Evolutionary conservation across 2,888 invertebrate species (phyloP), one percentile per base, ranked within the genome.

Genomic region (Cactoblastis cactorum): DNA sequence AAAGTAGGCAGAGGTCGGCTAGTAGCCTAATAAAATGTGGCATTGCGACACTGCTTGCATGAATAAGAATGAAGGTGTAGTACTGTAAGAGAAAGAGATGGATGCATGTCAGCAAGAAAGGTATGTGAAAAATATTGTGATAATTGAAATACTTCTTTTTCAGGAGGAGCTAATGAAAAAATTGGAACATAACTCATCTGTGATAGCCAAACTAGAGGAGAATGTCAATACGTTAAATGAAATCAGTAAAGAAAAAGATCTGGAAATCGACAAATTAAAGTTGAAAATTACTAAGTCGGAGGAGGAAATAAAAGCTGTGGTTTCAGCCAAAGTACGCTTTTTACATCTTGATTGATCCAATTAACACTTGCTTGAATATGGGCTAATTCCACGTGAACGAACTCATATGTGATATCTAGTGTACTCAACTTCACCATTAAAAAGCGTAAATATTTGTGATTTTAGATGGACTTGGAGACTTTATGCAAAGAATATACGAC

Each of bases 121-220:
- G n/a, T n/a, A n/a, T n/a, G 6, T 22, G 22, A 22, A 22, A 3
- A 22, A 4, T 22, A 4, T 22, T 22, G 6, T 6, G 22, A 22
- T 6, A 4, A 22, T 35, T 8, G 1, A 5, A 14, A 15, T 15
- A 14, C 37, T 28, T 41, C 45, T 18, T 47, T 76, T 79, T 54
- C 57, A 89, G 80, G 68, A 80, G 12, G 90, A 90, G 69, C 71
- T 90, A 28, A 73, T 81, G 58, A 75, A 87, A 52, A 88, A 88
- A 70, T 66, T 91, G 61, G 80, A 86, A 57, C 57, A 82, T 53
- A 80, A 77, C 39, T 59, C 71, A 6, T 43, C 59, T 45, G 59
- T 63, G 45, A 78, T 83, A 61, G 52, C 63, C 1, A 66, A 69
- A 34, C 59, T 88, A 33, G 71, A 83, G 62, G 83, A 86, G 14